Evolutionary conservation across 37 sponge, comb jelly and placozoan species (phyloP).

Genomic region (Aplysina aerophoba): DNA sequence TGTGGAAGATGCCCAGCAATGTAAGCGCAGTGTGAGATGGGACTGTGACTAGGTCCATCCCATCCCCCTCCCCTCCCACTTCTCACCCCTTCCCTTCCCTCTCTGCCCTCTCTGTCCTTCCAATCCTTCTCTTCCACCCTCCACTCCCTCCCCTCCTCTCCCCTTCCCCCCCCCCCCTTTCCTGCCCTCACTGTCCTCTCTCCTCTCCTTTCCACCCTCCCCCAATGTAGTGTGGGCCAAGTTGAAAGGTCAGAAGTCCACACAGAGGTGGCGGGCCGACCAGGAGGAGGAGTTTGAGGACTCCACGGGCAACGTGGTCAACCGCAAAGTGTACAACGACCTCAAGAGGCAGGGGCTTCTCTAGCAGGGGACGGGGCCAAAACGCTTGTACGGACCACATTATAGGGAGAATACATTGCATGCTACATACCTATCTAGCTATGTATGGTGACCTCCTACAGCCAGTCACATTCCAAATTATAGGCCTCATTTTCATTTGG

Average conservation of each 20-base stretch:
- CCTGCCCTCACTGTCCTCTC: background rate
- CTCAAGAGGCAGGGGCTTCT: constrained; percentile 91
- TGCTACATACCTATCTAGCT: no score
- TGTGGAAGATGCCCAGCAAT: constrained; percentile 88
- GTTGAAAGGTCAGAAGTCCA: constrained; percentile 38
- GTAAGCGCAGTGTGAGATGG: constrained; percentile 43
- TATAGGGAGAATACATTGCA: no score
- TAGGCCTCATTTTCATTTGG: no score
- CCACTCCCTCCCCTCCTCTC: background rate
- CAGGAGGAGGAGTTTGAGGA: constrained; percentile 95
- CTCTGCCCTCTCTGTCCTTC: no score
- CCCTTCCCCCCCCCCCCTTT: background rate
- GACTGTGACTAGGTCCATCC: no score
- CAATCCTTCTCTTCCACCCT: no score
- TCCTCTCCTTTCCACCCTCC: background rate
- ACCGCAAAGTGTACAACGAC: constrained; percentile 89
- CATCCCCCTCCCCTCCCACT: no score
- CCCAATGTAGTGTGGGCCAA: constrained; percentile 29
- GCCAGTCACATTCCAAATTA: no score
- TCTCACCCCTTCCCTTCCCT: no score
- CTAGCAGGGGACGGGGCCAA: constrained; percentile 15
- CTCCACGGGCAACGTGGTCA: constrained; percentile 96
- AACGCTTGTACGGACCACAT: no score
- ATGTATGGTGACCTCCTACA: no score
- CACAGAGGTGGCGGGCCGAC: constrained; percentile 49